Evolutionary conservation across 2,797 vertebrate species (phyloP), one percentile per base, ranked within the genome.

Genomic region (Phoxinus dragarum): DNA sequence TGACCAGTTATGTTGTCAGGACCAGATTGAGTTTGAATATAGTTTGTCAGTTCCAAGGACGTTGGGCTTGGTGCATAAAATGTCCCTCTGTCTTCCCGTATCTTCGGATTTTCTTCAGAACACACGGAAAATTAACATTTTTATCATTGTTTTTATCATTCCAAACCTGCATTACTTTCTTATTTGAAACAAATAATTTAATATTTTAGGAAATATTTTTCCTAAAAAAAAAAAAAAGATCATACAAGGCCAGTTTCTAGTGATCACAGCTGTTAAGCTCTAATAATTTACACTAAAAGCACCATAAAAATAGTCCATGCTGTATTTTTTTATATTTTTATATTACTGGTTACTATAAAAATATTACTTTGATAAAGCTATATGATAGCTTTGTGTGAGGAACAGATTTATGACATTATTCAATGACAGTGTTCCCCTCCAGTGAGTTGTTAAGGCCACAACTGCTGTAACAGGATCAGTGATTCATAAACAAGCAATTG

Each of bases 21-120:
- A 84, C 36, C n/a, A 66, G 14, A 49, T 47, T 56, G 42, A 59
- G 81, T 64, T 84, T 80, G 38, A 52, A 80, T 44, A 81, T 54
- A 71, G 64, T 56, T 56, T 71, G 54, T 81, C 72, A 38, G 49
- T 71, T 61, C 52, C 76, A 80, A 47, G 27, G 52, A 72, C 1
- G 6, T 54, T 72, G 23, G 31, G 40, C 11, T 78, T 42, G 14
- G 27, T 72, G 19, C 36, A 42, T 36, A 59, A 61, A 71, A 72
- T 38, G 23, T 49, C 47, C 16, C n/a, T 54, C 23, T n/a, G 52
- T 27, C n/a, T 64, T 64, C 38, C 12, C 27, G n/a, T 64, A 16
- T 79, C 42, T 67, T 49, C 0, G 1, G 54, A 77, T 54, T 54
- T 54, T n/a, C 16, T 78, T 61, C 23, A 21, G 16, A 79, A 47